Base-by-base conservation (phyloP, 2,113 vertebrate genomes). In the Myanophis thanlyinensis region DNA sequence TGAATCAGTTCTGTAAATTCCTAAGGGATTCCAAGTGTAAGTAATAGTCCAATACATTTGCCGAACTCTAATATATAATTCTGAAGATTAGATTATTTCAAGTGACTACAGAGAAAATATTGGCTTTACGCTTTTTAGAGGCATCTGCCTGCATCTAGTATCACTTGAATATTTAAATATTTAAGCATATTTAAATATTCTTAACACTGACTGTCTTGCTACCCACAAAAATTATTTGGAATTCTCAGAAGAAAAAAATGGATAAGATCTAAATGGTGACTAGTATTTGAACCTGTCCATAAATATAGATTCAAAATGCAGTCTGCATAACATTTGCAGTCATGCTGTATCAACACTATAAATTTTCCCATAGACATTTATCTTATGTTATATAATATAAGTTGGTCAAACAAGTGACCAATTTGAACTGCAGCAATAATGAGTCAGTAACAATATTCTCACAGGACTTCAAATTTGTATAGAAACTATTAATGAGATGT, bases 351-450 rank as follows among this genome's bases (percentile, higher is more conserved):
- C 90, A 94, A 23, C 3, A 44, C 47, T 94, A 7, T 53, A 3
- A 46, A 67, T 90, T 40, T 46, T 0, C 4, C 80, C 56, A 95
- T 90, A 95, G 89, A 9, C 90, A 35, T 94, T 89, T 93, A 62
- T 15, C 46, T 93, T 94, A 27, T 47, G 95, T 59, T 87, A 84
- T 59, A 46, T 90, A 92, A 40, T 89, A 84, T 54, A 85, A 47
- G 53, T 95, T 53, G 93, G 67, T 89, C 46, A 20, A 93, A 44
- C 9, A 44, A 93, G 44, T 25, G 44, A 89, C 35, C 6, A 54
- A 56, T 0, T 62, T 0, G 12, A 91, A 93, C 12, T 90, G 0
- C 40, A 95, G 93, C 62, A 85, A 87, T 88, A 54, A 89, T n/a
- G 52, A 89, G 35, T 1, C 11, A 86, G 56, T 47, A 88, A 94